These are phyloP conservation scores for Pampusana beccarii DNA, from an alignment of 2,113 vertebrate species.

Conservation along the genomic window DNA sequence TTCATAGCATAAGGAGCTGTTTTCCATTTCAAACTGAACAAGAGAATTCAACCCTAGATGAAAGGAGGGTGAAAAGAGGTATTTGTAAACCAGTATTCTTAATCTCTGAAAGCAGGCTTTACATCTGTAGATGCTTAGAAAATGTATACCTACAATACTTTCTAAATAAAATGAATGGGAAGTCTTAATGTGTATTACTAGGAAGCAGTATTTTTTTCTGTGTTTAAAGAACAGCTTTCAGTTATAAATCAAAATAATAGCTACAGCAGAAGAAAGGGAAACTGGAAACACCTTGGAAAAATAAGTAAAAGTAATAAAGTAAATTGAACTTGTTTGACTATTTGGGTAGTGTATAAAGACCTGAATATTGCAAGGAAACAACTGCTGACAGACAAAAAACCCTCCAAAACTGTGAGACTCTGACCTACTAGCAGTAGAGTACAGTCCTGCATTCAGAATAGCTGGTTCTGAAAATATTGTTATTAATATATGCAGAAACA, in stretches of 20 bases:
- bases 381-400: not conserved
- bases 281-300: not conserved
- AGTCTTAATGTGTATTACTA: not conserved
- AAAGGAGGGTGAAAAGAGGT: not conserved
- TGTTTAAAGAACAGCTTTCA: not conserved
- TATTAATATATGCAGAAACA: not conserved
- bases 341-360: not conserved
- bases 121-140: not conserved
- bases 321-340: not conserved
- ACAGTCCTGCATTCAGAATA: not conserved
- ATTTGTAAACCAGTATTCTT: not conserved
- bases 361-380: not conserved
- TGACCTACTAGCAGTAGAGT: not conserved
- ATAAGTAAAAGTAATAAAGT: not conserved
- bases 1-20: not conserved
- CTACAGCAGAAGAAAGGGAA: not conserved
- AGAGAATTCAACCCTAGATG: not conserved
- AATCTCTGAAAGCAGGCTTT: not conserved
- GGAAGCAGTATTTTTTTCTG: not conserved
- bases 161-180: not conserved
- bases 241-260: not conserved
- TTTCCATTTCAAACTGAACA: not conserved
- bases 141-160: not conserved
- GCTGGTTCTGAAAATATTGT: not conserved
- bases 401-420: not conserved